A percentile compares a stretch with the other conserved stretches of the same genome.
Conservation (phyloP, 2,113 vertebrate species). For the Epinephelus cyanopodus region DNA sequence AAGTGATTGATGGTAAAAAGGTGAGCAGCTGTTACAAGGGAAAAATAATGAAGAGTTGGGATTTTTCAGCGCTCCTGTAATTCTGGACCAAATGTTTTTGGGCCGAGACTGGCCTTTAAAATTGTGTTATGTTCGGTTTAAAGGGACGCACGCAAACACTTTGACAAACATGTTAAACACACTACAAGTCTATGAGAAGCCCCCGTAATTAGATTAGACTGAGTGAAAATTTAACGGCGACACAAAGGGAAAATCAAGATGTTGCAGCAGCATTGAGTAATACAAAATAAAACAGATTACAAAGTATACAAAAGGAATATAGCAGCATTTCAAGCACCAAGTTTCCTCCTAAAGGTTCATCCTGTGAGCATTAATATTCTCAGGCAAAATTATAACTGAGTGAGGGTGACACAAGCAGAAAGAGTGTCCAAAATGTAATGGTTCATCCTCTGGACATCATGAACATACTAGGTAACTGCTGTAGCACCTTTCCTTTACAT, state of each 20-base stretch:
- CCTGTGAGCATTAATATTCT: not conserved
- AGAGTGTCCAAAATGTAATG: not conserved
- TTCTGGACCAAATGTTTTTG: conserved; percentile 48
- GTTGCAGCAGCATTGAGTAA: not conserved
- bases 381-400: not conserved
- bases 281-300: not conserved
- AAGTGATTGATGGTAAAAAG: conserved; percentile 77
- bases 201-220: conserved; percentile 7
- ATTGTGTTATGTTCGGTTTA: conserved; percentile 33
- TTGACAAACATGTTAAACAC: conserved; percentile 13
- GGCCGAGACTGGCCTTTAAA: conserved; percentile 32
- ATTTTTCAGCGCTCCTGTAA: conserved; percentile 41
- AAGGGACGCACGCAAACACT: conserved; percentile 9
- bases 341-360: not conserved
- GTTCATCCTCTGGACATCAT: not conserved
- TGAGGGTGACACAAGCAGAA: not conserved
- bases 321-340: not conserved
- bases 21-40: conserved; percentile 73
- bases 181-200: not conserved
- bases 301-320: not conserved
- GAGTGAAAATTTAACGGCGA: not conserved
- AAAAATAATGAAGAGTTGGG: conserved; percentile 63
- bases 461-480: not conserved
- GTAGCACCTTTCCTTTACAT: no score
- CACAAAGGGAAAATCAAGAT: not conserved